Base-by-base conservation (phyloP, 2,888 invertebrate genomes). In the Bugulina stolonifera region DNA sequence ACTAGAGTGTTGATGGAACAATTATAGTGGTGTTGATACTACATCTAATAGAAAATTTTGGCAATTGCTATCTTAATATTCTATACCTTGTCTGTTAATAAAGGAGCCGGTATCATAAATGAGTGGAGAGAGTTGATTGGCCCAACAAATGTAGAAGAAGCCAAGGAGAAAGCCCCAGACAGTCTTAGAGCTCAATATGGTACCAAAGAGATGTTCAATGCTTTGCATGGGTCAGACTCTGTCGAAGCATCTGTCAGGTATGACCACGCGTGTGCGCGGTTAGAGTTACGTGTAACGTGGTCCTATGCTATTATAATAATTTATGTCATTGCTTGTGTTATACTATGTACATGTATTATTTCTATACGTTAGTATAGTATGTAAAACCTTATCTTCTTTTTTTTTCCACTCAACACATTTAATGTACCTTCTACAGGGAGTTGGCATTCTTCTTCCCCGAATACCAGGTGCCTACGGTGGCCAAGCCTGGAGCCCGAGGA, bases 371-470 rank as follows among this genome's bases (percentile, higher is more conserved):
- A 58, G 25, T 25, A 58, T 58, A 3, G 22, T 58, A 22, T 58
- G 25, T 25, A 58, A 58, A 25, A 22, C 58, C 25, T 23, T 69
- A 69, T 5, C 18, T 29, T 34, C 35, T 32, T 55, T 23, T 57
- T 72, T 72, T 69, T 5, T 5, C 23, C 22, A 22, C 72, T n/a
- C n/a, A n/a, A n/a, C n/a, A n/a, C 5, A 18, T 43, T 43, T 43
- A 43, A 43, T 43, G 43, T 43, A 10, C 43, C 43, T 43, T 43
- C 43, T 18, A 18, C 79, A 83, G 83, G 70, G 84, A 84, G 72
- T 76, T 84, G 64, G 82, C 81, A 0, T 82, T 84, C 77, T 84
- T 85, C 81, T 84, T 85, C 80, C 85, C 85, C 1, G 76, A 80
- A 72, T 81, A 79, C 74, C 76, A 73, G 25, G 76, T 78, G 32